Conservation (phyloP, 2,888 invertebrate species). For the Torymus aiolomorphi region DNA sequence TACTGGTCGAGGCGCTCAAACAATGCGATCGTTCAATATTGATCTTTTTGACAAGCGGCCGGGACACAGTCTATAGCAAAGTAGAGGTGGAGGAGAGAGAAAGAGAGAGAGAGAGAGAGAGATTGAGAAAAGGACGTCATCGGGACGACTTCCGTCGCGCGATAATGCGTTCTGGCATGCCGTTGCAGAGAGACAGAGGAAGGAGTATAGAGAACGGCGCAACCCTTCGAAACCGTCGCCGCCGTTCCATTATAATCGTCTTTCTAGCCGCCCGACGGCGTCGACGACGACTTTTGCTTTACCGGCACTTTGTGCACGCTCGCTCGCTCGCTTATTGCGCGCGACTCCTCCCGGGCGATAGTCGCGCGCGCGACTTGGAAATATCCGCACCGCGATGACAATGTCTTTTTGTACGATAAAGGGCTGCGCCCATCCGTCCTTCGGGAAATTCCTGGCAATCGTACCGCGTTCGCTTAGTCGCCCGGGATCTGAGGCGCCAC, state of each 20-base stretch:
- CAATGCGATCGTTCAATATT: constrained; percentile 56
- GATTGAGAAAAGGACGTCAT: constrained; percentile 57
- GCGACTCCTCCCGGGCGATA: too few relatives aligned
- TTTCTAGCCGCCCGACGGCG: constrained; percentile 28
- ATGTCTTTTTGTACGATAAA: too few relatives aligned
- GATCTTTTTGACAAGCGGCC: constrained; percentile 55
- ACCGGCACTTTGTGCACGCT: constrained; percentile 22
- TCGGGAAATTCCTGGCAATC: too few relatives aligned
- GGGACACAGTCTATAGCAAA: too few relatives aligned
- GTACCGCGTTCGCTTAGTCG: too few relatives aligned
- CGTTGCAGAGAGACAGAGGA: not conserved
- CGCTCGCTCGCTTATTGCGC: too few relatives aligned
- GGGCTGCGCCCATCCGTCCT: too few relatives aligned
- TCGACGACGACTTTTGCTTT: constrained; percentile 23
- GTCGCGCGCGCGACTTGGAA: too few relatives aligned
- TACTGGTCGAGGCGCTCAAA: constrained; percentile 37
- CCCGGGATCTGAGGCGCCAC: too few relatives aligned
- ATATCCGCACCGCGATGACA: too few relatives aligned
- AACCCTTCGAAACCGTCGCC: constrained; percentile 45
- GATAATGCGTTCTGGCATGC: constrained; percentile 49
- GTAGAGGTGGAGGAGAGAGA: not conserved
- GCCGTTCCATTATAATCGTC: constrained; percentile 50
- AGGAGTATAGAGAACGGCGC: not conserved
- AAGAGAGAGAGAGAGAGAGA: constrained; percentile 1
- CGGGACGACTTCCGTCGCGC: constrained; percentile 55